These are phyloP conservation scores for Agonopterix heracliana DNA, from an alignment of 2,888 invertebrate species.

Conservation along the genomic window DNA sequence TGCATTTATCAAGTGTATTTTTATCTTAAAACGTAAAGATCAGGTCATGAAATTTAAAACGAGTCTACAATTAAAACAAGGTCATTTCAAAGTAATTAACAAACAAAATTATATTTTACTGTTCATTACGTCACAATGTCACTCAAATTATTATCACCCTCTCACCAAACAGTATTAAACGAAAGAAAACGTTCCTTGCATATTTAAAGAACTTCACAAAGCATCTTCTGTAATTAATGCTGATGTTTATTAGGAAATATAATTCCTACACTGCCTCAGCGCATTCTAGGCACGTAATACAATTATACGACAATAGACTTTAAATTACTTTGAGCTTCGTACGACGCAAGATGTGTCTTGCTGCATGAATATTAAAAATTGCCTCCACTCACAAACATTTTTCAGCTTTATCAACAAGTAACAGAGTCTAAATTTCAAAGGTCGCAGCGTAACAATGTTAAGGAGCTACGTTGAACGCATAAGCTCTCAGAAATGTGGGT, in stretches of 20 bases:
- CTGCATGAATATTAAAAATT: conserved; percentile 49
- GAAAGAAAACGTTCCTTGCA: conserved; percentile 12
- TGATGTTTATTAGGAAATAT: conserved; percentile 46
- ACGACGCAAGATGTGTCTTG: conserved; percentile 40
- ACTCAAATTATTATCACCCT: conserved; percentile 6
- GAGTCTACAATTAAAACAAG: too few species aligned
- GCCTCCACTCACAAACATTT: conserved; percentile 6
- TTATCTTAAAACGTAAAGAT: too few species aligned
- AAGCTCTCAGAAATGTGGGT: conserved; percentile 23
- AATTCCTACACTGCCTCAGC: conserved; percentile 29
- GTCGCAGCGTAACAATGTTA: conserved; percentile 7
- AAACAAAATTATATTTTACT: background rate
- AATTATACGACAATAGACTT: conserved; percentile 53
- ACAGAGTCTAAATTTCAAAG: conserved; percentile 11
- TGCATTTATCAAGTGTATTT: too few species aligned
- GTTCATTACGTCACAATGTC: background rate
- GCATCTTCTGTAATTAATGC: conserved; percentile 24
- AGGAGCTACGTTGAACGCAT: conserved; percentile 19
- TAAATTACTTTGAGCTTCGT: conserved; percentile 37
- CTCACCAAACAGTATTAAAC: conserved; percentile 8
- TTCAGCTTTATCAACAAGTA: background rate
- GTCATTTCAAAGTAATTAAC: too few species aligned
- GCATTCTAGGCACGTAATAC: conserved; percentile 46
- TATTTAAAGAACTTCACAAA: conserved; percentile 17
- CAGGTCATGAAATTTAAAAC: too few species aligned